Base-by-base conservation (phyloP, 2,113 vertebrate genomes). In the Sapajus apella region DNA sequence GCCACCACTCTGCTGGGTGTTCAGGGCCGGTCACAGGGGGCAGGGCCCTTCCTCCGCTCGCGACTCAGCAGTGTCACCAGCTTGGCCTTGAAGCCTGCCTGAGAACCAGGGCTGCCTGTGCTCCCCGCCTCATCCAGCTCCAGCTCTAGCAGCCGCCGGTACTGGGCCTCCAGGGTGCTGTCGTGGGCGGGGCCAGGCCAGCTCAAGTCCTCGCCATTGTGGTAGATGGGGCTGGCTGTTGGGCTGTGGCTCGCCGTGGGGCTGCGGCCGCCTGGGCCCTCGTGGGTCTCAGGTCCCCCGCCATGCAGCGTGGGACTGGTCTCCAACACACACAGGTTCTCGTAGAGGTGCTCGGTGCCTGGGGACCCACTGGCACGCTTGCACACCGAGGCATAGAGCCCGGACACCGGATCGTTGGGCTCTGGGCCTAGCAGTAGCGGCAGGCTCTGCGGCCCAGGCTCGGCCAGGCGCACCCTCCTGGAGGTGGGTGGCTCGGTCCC, bases 51-150 rank as follows among this genome's bases (percentile, higher is more conserved):
- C 86, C 43, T 90, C 58, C 94, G 91, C 56, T 99, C 98, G 1
- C 98, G 88, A 88, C 98, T 98, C 73, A 99, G 96, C 76, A 99
- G 95, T 0, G 98, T 98, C 92, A 99, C 98, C 25, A 99, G 90
- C 88, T 98, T 98, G 95, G 98, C 98, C 47, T 98, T 98, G 81
- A 99, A 98, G n/a, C 95, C 98, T 0, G n/a, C 52, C 17, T 96
- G 94, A 10, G 47, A 4, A 35, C 96, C 20, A 4, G 91, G 5
- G 89, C 96, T 81, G 73, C 96, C 16, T 0, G 82, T 0, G 70
- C 30, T 2, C 8, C 6, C 95, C 0, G 82, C 93, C 27, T 97
- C 96, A 0, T 95, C 90, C 50, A 97, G 87, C 81, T 95, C 90
- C 50, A 97, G 87, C 81, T 98, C 61, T 30, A 95, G 2, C 21